Conservation (phyloP, 2,888 invertebrate species). For the Gnatocerus cornutus region DNA sequence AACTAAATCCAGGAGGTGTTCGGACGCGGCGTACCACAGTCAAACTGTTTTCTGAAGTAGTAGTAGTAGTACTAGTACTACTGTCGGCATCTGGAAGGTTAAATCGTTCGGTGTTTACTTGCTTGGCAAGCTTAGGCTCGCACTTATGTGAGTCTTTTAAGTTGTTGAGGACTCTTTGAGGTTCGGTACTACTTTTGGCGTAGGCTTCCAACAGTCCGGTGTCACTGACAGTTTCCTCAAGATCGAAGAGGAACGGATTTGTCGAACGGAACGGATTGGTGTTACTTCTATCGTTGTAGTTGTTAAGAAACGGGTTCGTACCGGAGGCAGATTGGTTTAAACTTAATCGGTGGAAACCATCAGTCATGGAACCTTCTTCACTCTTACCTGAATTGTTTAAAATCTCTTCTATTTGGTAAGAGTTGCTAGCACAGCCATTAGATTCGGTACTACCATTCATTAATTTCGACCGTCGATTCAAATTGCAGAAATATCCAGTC, state of each 20-base stretch:
- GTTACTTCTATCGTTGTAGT: neutral
- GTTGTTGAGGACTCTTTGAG: neutral
- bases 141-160: neutral
- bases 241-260: constrained; percentile 15
- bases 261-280: constrained; percentile 18
- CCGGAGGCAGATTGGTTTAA: neutral
- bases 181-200: neutral
- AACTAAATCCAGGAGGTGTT: constrained; percentile 1
- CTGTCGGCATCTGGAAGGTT: too few species aligned
- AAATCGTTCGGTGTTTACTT: too few species aligned
- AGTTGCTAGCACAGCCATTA: too few species aligned
- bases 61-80: too few species aligned
- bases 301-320: constrained; percentile 18
- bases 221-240: neutral
- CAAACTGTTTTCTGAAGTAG: too few species aligned
- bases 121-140: neutral
- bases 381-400: neutral
- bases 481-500: constrained; percentile 24
- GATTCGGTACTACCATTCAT: neutral
- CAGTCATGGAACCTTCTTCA: too few species aligned
- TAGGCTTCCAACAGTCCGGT: neutral
- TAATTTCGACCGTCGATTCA: constrained; percentile 20
- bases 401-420: neutral
- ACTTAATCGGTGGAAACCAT: too few species aligned
- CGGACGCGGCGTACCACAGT: neutral